Conservation (phyloP, 2,797 vertebrate species). For the Phalanger gymnotis region DNA sequence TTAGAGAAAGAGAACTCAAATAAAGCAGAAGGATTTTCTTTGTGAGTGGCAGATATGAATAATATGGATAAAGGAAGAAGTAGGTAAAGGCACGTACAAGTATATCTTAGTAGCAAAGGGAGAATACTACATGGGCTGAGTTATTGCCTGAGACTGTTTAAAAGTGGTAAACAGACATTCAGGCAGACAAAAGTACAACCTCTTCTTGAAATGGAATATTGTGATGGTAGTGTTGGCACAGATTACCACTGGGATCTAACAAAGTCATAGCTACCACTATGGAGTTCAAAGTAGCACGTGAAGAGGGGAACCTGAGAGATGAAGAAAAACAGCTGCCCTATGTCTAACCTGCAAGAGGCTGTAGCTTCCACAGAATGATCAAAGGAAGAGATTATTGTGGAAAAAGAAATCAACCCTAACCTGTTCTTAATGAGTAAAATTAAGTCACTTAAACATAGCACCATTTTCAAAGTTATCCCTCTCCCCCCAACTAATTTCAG, state of each 20-base stretch:
- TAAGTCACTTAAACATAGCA: conserved; percentile 10
- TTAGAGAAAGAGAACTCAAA: background rate
- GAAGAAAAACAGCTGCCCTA: background rate
- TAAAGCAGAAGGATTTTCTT: background rate
- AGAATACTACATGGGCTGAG: background rate
- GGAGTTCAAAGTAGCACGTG: background rate
- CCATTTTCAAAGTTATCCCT: background rate
- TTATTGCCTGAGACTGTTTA: background rate
- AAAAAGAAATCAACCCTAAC: background rate
- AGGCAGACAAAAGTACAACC: background rate
- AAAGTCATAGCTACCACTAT: background rate
- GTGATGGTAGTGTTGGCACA: background rate
- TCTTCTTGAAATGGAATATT: background rate
- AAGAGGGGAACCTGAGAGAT: background rate
- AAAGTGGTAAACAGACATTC: background rate
- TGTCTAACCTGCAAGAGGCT: background rate
- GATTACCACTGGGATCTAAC: background rate
- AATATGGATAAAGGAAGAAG: background rate
- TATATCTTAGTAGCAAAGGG: background rate
- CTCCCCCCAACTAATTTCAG: background rate
- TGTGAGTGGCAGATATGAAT: background rate
- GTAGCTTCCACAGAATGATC: background rate
- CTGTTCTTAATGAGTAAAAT: background rate
- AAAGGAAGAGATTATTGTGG: background rate
- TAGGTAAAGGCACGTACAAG: background rate